These are phyloP conservation scores for Himalopsyche japonica DNA, from an alignment of 2,888 invertebrate species.

Conservation along the genomic window DNA sequence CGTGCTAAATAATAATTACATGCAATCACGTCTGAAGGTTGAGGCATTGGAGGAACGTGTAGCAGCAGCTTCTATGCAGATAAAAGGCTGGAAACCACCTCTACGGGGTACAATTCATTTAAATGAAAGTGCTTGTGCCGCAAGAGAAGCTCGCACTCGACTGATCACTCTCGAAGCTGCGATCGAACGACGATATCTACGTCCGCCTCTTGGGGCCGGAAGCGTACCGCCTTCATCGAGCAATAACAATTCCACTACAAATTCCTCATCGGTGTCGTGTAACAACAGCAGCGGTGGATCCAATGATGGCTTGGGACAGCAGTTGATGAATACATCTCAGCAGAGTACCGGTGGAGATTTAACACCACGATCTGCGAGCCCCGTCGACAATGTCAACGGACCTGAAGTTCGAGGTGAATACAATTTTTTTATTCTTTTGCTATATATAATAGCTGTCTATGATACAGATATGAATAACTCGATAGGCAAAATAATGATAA, in stretches of 20 bases:
- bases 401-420: not conserved
- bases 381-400: not conserved
- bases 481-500: not conserved
- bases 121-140: conserved; percentile 58
- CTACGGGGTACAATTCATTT: conserved; percentile 54
- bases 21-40: conserved; percentile 55
- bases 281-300: not conserved
- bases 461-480: not conserved
- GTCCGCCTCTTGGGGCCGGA: conserved; percentile 82
- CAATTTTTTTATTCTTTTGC: no score
- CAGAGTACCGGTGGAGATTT: not conserved
- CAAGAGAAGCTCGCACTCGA: conserved; percentile 65
- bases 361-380: not conserved
- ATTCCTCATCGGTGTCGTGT: not conserved
- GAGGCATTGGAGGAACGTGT: conserved; percentile 89
- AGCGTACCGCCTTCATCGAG: conserved; percentile 18
- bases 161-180: conserved; percentile 84
- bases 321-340: not conserved
- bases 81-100: conserved; percentile 85
- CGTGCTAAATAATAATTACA: not conserved
- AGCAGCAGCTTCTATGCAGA: conserved; percentile 85
- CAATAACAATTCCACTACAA: not conserved
- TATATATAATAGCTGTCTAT: no score
- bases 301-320: not conserved
- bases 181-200: conserved; percentile 90